These are phyloP conservation scores for Apodemus agrarius DNA, from an alignment of 2,797 vertebrate species.

Conservation along the genomic window DNA sequence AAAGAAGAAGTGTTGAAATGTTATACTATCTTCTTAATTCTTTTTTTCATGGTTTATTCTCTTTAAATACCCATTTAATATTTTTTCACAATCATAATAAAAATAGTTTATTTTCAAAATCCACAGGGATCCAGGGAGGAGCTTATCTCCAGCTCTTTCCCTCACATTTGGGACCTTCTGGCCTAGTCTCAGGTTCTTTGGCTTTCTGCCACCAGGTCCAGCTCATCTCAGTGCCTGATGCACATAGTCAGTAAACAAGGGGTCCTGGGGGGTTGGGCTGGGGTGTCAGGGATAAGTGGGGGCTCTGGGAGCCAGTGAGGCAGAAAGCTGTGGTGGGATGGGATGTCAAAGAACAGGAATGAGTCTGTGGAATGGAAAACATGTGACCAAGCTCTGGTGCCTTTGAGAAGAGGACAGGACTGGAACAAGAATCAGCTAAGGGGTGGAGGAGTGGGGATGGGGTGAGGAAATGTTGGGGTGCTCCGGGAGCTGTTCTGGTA, in stretches of 20 bases:
- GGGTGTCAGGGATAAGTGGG: background rate
- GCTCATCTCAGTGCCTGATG: constrained; percentile 48
- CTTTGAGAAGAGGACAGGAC: background rate
- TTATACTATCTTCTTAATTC: constrained; percentile 28
- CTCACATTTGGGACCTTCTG: constrained; percentile 53
- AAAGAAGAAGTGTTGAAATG: constrained; percentile 58
- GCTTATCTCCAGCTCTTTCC: constrained; percentile 33
- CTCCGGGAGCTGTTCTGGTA: constrained; percentile 22
- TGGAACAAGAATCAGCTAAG: background rate
- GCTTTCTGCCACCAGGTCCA: constrained; percentile 48
- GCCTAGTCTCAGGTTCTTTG: constrained; percentile 51
- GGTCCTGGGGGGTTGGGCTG: background rate
- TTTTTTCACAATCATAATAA: constrained; percentile 83
- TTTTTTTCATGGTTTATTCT: constrained; percentile 54
- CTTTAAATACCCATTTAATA: constrained; percentile 80
- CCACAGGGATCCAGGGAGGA: constrained; percentile 76
- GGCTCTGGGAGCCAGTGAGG: constrained; percentile 21
- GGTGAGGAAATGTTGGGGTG: background rate
- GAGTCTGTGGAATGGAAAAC: constrained; percentile 8
- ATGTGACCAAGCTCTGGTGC: constrained; percentile 11
- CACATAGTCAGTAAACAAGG: constrained; percentile 56
- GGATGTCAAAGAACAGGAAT: background rate
- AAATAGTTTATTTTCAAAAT: constrained; percentile 84
- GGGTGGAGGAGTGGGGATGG: background rate
- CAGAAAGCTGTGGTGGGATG: background rate